A percentile compares a stretch with the other conserved stretches of the same genome.
phyloP scores from a whole-genome alignment of 2,113 vertebrate species.

The Cinclus cinclus region DNA sequence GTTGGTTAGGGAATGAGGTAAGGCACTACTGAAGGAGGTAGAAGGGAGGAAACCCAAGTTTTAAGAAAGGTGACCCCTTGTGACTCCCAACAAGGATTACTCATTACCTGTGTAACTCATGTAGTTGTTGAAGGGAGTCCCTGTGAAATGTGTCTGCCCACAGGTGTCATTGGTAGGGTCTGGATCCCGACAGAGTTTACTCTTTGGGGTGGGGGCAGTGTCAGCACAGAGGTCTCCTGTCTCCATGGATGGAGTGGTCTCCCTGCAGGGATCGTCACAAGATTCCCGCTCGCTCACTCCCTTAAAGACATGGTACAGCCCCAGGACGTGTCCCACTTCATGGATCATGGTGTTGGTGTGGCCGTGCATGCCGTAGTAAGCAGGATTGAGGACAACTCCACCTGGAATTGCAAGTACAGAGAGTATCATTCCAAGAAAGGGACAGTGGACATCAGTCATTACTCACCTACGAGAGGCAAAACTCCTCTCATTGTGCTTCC shows the following conservation, averaged over 20 bases:
- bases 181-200: conserved; percentile 88
- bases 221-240: conserved; percentile 96
- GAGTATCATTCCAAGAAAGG: background rate
- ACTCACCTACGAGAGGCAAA: background rate
- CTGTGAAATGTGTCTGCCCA: conserved; percentile 80
- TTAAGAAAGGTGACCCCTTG: background rate
- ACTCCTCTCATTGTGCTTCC: background rate
- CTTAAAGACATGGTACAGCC: conserved; percentile 97
- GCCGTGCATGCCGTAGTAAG: conserved; percentile 87
- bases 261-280: conserved; percentile 94
- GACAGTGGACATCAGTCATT: accelerated
- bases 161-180: conserved; percentile 88
- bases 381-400: conserved; percentile 92
- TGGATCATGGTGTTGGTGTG: conserved; percentile 97
- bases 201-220: conserved; percentile 91
- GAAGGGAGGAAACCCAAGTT: background rate
- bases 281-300: conserved; percentile 95
- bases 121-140: conserved; percentile 93
- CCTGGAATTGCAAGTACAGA: conserved; percentile 73
- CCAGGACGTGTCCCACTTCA: conserved; percentile 93
- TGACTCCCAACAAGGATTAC: accelerated
- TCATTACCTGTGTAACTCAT: conserved; percentile 95
- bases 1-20: background rate
- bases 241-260: conserved; percentile 91
- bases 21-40: accelerated